Conservation (phyloP, 2,113 vertebrate species). For the Podarcis cretensis region DNA sequence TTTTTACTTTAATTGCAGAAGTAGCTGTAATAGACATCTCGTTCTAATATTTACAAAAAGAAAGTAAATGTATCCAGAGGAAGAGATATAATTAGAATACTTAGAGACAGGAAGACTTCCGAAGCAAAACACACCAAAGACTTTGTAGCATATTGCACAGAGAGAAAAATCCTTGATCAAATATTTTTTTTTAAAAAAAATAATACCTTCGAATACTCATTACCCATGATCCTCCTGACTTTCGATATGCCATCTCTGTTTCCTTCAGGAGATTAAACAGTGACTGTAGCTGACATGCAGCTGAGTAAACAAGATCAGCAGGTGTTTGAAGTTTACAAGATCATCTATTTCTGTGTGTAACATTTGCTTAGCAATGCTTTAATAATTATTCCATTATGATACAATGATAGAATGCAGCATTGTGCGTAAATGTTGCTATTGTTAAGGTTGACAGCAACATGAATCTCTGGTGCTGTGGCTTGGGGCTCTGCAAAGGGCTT, state of each 20-base stretch:
- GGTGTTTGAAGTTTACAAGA: conserved; percentile 10
- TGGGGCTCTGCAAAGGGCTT: not conserved
- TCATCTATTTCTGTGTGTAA: conserved; percentile 17
- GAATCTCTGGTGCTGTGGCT: not conserved
- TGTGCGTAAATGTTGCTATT: not conserved
- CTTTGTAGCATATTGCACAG: not conserved
- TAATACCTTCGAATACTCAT: not conserved
- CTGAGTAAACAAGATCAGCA: not conserved
- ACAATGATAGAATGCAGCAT: not conserved
- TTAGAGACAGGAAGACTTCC: conserved; percentile 2
- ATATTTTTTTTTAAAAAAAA: not conserved
- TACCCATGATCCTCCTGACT: not conserved
- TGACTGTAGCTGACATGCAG: not conserved
- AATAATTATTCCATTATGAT: conserved; percentile 15
- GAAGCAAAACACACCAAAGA: conserved; percentile 34
- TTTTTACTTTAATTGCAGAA: not conserved
- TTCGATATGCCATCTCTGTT: not conserved
- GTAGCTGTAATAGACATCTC: not conserved
- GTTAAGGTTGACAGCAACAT: not conserved
- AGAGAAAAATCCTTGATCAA: conserved; percentile 17
- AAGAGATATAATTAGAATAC: conserved; percentile 12
- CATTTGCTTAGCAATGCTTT: conserved; percentile 18
- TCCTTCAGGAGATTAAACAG: conserved; percentile 1
- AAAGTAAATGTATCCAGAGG: conserved; percentile 4
- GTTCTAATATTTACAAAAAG: conserved; percentile 49